Evolutionary conservation across 1,140 invertebrate genomes (phyloP), one percentile per base, ranked within the genome.

Genomic region (Batillaria attramentaria): DNA sequence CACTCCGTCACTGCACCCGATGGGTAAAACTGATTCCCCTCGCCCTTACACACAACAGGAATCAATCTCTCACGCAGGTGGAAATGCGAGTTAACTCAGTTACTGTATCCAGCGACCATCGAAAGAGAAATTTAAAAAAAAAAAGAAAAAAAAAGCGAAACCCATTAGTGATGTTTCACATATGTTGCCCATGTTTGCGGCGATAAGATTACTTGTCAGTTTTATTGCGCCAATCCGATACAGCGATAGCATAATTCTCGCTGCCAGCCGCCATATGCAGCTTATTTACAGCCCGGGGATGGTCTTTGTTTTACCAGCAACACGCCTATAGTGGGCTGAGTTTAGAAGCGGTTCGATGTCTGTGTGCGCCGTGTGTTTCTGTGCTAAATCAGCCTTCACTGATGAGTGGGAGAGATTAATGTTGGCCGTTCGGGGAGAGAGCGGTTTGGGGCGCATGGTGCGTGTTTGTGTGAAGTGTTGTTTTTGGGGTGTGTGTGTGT

Each of bases 401-500:
- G n/a, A n/a, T n/a, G n/a, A n/a, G n/a, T n/a, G n/a, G n/a, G n/a
- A n/a, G n/a, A n/a, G n/a, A n/a, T n/a, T n/a, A n/a, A n/a, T n/a
- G n/a, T n/a, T n/a, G n/a, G n/a, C n/a, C n/a, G n/a, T n/a, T n/a
- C n/a, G n/a, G n/a, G n/a, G n/a, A n/a, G n/a, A n/a, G n/a, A n/a
- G n/a, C n/a, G n/a, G n/a, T n/a, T n/a, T n/a, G n/a, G n/a, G n/a
- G n/a, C n/a, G n/a, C n/a, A n/a, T n/a, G n/a, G 66, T 69, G 35
- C 42, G 35, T 42, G 66, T 39, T 13, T 69, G 39, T 69, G 66
- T 68, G 66, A n/a, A n/a, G 66, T 68, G 66, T 41, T 35, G 39
- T 35, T 68, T 35, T 68, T 35, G 39, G 66, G 39, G 66, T 66
- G 62, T 66, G 62, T 66, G 62, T 66, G 62, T 66, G 62, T 66